Percentiles rank a stretch among this genome's conserved stretches.
These are phyloP conservation scores for Myotis brandtii DNA, from an alignment of 2,113 vertebrate species.

Conservation along the genomic window DNA sequence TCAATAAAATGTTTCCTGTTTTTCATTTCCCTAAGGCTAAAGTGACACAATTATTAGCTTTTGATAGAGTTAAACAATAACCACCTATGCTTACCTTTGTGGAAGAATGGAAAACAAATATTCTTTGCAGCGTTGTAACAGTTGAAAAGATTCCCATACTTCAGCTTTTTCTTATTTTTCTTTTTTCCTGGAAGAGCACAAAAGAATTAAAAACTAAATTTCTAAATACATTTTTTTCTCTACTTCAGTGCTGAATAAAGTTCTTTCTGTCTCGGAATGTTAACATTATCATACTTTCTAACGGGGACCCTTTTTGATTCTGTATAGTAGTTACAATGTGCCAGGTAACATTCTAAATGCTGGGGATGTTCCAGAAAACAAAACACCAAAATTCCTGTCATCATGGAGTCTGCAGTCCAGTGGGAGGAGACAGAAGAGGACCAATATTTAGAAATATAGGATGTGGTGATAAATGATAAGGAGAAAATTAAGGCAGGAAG, in stretches of 20 bases:
- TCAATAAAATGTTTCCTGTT: conserved; percentile 72
- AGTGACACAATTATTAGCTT: conserved; percentile 72
- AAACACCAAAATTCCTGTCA: not conserved
- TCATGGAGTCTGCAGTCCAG: not conserved
- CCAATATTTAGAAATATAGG: not conserved
- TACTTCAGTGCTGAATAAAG: not conserved
- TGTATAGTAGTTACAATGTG: not conserved
- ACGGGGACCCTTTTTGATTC: not conserved
- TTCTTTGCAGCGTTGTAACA: conserved; percentile 39
- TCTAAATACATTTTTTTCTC: conserved; percentile 34
- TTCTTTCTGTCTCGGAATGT: not conserved
- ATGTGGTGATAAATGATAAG: not conserved
- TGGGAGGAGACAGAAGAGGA: not conserved
- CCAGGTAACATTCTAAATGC: not conserved
- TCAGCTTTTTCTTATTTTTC: not conserved
- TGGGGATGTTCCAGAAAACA: not conserved
- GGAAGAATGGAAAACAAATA: conserved; percentile 76
- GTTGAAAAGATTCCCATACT: conserved; percentile 34
- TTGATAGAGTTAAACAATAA: conserved; percentile 78
- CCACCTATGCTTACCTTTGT: conserved; percentile 61
- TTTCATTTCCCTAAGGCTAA: conserved; percentile 72
- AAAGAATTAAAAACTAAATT: not conserved
- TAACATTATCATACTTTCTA: not conserved
- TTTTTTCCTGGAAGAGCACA: conserved; percentile 1
- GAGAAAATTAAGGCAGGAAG: not conserved